Percentiles rank a stretch among this genome's conserved stretches.
Conservation (phyloP, 2,113 vertebrate genomes). For the Pongo pygmaeus region DNA sequence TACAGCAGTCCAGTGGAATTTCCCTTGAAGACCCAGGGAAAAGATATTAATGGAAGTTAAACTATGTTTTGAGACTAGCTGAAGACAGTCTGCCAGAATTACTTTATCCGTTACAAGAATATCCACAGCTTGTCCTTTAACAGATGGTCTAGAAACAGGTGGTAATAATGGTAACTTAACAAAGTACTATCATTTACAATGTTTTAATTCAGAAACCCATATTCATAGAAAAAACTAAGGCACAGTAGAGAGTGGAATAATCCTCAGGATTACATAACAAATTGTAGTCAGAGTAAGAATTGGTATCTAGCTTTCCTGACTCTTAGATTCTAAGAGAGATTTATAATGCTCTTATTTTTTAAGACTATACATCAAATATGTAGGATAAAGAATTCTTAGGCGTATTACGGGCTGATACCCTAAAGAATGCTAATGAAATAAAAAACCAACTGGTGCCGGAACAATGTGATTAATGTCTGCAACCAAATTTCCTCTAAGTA, state of each 20-base stretch:
- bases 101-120: not conserved
- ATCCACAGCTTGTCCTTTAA: not conserved
- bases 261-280: not conserved
- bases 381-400: not conserved
- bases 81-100: not conserved
- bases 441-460: not conserved
- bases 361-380: not conserved
- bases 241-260: not conserved
- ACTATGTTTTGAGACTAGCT: not conserved
- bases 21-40: not conserved
- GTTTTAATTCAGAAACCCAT: slow-evolving; percentile 17
- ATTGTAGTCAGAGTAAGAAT: not conserved
- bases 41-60: not conserved
- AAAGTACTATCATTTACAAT: not conserved
- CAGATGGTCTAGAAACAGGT: not conserved
- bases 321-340: not conserved
- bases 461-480: not conserved
- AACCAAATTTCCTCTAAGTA: not conserved
- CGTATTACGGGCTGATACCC: not conserved
- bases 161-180: not conserved
- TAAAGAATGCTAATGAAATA: slow-evolving; percentile 22
- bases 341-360: not conserved
- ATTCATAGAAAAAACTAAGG: not conserved
- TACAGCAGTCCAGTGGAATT: not conserved
- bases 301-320: not conserved